phyloP scores from a whole-genome alignment of 2,888 invertebrate genomes.

The Rotaria socialis region DNA sequence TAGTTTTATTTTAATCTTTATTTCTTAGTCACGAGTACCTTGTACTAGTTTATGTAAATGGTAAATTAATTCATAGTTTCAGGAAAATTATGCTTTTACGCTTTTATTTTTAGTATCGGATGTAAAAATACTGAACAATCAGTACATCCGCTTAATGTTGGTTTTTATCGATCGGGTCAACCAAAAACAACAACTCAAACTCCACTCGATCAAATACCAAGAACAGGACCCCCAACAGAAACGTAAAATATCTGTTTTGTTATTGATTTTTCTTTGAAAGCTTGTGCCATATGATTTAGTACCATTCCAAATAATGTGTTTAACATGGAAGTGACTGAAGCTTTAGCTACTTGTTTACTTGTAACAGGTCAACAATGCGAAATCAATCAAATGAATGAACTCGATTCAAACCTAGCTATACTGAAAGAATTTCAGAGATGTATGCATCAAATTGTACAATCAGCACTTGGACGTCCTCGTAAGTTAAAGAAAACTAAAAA shows the following conservation, averaged over 20 bases:
- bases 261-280: neutral
- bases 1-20: neutral
- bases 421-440: conserved; percentile 23
- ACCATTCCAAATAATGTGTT: conserved; percentile 10
- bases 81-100: no score
- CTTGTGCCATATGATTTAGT: neutral
- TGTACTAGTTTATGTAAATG: conserved; percentile 43
- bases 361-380: conserved; percentile 27
- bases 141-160: neutral
- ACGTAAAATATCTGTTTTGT: neutral
- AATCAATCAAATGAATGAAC: conserved; percentile 5
- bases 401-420: neutral
- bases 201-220: conserved; percentile 32
- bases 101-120: conserved; percentile 24
- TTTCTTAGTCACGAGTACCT: conserved; percentile 37
- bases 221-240: conserved; percentile 26
- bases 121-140: conserved; percentile 46
- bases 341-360: conserved; percentile 12
- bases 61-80: neutral
- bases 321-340: conserved; percentile 33
- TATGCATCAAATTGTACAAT: conserved; percentile 20
- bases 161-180: neutral
- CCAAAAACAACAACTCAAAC: conserved; percentile 3
- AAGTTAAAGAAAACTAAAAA: neutral
- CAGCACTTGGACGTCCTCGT: conserved; percentile 9